Base-by-base conservation (phyloP, 2,113 vertebrate genomes). In the Trinectes maculatus region DNA sequence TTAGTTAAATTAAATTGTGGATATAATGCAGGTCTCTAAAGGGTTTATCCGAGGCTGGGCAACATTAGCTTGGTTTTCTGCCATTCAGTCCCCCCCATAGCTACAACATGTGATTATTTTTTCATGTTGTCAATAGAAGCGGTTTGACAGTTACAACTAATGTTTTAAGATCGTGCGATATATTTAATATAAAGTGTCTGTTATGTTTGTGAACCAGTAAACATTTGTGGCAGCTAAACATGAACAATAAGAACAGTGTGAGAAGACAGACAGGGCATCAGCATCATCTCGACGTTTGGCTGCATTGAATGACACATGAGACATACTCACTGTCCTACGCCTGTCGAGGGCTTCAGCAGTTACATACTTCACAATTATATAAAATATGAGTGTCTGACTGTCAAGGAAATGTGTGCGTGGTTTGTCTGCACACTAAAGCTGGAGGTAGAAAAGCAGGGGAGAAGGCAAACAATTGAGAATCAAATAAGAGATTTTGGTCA, bases 231-330 rank as follows among this genome's bases (percentile, higher is more conserved):
- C n/a, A n/a, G 19, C 31, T 19, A 24, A 22, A 59, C 5, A 1
- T 22, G 15, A 42, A 18, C 36, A 15, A 40, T 13, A 55, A 28
- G 49, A 46, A 52, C 26, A 42, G 39, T 62, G 36, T 19, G 31
- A 34, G 47, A 47, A 74, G 71, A 82, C 21, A 54, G 70, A 79
- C 39, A 16, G 60, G 59, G 31, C 39, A 16, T 46, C 56, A 56
- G 69, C 75, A 71, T 62, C 63, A 29, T 48, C 13, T 37, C 61
- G 79, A 84, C 79, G 77, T 72, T 54, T 54, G 67, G 60, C 43
- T 1, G 25, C 1, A 4, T 31, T 42, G 37, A 71, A 42, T 42
- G 73, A 77, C 74, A 84, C 65, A 68, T 58, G n/a, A 42, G 63
- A 78, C 72, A 53, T 65, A 59, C 55, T 49, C 70, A 8, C 49